Percentiles rank a stretch among this genome's conserved stretches.
These are phyloP conservation scores for Aldrovandia affinis DNA, from an alignment of 2,797 vertebrate species.

Conservation along the genomic window DNA sequence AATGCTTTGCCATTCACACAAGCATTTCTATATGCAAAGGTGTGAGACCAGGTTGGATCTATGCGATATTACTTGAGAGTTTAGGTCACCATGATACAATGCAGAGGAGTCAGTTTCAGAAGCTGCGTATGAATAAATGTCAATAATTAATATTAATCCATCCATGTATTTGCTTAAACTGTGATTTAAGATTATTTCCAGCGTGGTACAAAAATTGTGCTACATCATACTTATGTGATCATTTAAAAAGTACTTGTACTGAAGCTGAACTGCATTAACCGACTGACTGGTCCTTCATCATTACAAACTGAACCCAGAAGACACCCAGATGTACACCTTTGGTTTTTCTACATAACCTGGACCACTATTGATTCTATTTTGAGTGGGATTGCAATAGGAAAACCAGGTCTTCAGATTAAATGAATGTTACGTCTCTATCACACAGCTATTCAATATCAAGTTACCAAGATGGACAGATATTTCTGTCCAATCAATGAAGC, in stretches of 20 bases:
- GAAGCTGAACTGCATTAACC: too few relatives aligned
- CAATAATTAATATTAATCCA: too few relatives aligned
- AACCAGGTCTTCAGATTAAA: neutral
- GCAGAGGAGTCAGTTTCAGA: too few relatives aligned
- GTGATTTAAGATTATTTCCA: neutral
- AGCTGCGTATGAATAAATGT: too few relatives aligned
- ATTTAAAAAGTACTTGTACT: neutral
- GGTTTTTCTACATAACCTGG: neutral
- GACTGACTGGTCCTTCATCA: too few relatives aligned
- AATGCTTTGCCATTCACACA: too few relatives aligned
- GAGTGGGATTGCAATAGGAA: neutral
- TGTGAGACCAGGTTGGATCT: too few relatives aligned
- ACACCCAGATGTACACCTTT: neutral
- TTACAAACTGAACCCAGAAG: neutral
- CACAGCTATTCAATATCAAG: slow-evolving; percentile 13
- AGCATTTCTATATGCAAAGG: too few relatives aligned
- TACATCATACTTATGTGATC: neutral
- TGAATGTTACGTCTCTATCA: neutral
- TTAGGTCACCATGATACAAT: too few relatives aligned
- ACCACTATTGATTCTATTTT: neutral
- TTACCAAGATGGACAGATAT: slow-evolving; percentile 10
- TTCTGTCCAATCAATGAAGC: slow-evolving; percentile 20
- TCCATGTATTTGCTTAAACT: too few relatives aligned
- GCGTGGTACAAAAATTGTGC: neutral
- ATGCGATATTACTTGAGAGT: too few relatives aligned